Conservation (phyloP, 2,888 invertebrate genomes). For the Drosophila affinis region DNA sequence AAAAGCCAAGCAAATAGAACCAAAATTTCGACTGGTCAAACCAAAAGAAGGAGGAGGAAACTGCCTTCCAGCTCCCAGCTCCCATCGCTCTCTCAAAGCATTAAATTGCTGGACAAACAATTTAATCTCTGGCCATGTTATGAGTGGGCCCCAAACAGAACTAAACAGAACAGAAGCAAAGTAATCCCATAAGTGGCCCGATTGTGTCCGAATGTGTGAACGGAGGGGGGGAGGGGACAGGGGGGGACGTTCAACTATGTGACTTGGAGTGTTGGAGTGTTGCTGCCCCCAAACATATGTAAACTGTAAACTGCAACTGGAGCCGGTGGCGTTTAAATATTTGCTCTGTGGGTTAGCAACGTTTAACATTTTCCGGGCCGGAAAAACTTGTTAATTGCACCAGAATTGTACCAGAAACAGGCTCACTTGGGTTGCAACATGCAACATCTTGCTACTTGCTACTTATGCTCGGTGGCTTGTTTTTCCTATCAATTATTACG, state of each 20-base stretch:
- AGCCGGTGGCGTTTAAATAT: conserved; percentile 60
- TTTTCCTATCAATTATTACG: conserved; percentile 78
- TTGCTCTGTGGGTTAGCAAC: conserved; percentile 58
- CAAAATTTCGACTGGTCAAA: conserved; percentile 20
- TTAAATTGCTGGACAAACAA: conserved; percentile 60
- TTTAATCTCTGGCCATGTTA: conserved; percentile 58
- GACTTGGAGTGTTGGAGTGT: background rate
- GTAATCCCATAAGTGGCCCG: conserved; percentile 69
- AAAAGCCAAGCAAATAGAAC: conserved; percentile 37
- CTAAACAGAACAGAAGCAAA: conserved; percentile 36
- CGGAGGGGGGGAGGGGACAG: background rate
- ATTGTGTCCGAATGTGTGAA: conserved; percentile 56
- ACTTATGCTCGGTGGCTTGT: conserved; percentile 52
- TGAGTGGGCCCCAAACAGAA: conserved; percentile 36
- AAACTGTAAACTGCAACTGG: conserved; percentile 62
- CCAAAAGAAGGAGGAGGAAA: conserved; percentile 13
- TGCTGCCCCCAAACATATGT: conserved; percentile 14
- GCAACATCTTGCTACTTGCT: conserved; percentile 56
- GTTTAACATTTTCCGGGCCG: conserved; percentile 57
- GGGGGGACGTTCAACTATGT: conserved; percentile 20
- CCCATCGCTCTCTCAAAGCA: conserved; percentile 7
- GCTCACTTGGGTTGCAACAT: conserved; percentile 51
- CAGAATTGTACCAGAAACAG: conserved; percentile 60
- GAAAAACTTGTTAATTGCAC: conserved; percentile 74
- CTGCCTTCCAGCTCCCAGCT: background rate